These are phyloP conservation scores for Melanotaenia boesemani DNA, from an alignment of 2,797 vertebrate genomes.

Conservation along the genomic window DNA sequence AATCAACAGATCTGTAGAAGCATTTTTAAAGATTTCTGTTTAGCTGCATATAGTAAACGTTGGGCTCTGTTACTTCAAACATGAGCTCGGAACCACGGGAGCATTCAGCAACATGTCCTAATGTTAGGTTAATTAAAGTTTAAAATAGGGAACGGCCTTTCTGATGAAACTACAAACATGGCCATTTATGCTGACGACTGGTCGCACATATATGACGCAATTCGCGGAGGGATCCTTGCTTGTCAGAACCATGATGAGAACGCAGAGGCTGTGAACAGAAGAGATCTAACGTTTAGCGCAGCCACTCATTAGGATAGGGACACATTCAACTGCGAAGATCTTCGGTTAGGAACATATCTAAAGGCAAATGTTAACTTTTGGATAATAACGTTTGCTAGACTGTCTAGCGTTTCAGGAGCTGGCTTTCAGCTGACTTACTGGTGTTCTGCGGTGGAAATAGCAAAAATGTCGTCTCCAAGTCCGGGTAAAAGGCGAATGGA, in stretches of 20 bases:
- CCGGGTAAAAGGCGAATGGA: conserved; percentile 98
- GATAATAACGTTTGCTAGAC: conserved; percentile 78
- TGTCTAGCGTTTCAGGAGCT: conserved; percentile 76
- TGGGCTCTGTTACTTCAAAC: not conserved
- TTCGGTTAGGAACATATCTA: conserved; percentile 64
- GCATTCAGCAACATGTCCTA: not conserved
- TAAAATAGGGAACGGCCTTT: not conserved
- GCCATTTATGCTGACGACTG: conserved; percentile 52
- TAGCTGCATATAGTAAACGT: not conserved
- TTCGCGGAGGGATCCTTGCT: conserved; percentile 81
- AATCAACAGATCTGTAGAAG: not conserved
- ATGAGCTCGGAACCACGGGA: not conserved
- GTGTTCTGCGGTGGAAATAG: conserved; percentile 86
- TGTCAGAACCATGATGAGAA: conserved; percentile 73
- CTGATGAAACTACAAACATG: conserved; percentile 70
- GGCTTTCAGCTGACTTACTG: conserved; percentile 69
- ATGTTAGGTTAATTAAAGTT: not conserved
- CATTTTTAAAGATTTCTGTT: not conserved
- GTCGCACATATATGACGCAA: conserved; percentile 76
- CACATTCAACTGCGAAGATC: conserved; percentile 64
- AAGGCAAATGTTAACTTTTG: conserved; percentile 84
- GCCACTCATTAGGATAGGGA: conserved; percentile 60
- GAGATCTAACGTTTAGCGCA: conserved; percentile 66
- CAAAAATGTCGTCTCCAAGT: conserved; percentile 96
- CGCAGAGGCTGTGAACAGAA: conserved; percentile 68